Evolutionary conservation across 2,797 vertebrate species (phyloP).

Genomic region (Danio aesculapii): DNA sequence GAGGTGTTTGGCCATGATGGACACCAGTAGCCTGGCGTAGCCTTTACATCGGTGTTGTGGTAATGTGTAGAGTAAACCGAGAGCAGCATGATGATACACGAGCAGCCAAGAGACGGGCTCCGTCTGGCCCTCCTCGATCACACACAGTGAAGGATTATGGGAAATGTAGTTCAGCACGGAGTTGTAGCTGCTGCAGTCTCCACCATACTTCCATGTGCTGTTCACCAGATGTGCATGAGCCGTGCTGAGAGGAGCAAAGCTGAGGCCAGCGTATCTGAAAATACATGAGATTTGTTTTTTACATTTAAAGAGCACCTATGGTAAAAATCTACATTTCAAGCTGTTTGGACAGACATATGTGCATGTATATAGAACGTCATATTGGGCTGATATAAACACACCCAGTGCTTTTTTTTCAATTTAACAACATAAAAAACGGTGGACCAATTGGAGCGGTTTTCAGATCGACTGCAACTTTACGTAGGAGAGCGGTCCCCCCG

Average conservation of each 20-base stretch:
- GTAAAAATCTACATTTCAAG: too few relatives aligned
- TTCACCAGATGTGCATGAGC: constrained; percentile 54
- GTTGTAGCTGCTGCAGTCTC: constrained; percentile 25
- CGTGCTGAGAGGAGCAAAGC: neutral
- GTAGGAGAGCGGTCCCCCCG: too few relatives aligned
- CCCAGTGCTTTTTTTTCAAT: too few relatives aligned
- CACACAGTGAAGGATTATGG: constrained; percentile 54
- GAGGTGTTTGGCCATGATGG: constrained; percentile 29
- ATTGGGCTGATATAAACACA: too few relatives aligned
- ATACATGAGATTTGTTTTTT: too few relatives aligned
- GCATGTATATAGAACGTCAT: too few relatives aligned
- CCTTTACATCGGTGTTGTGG: constrained; percentile 49
- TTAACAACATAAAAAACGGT: too few relatives aligned
- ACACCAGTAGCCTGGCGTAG: constrained; percentile 49
- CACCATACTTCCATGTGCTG: constrained; percentile 52
- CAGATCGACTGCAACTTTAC: too few relatives aligned
- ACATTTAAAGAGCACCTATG: too few relatives aligned
- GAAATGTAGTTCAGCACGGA: constrained; percentile 53
- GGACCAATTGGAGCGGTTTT: too few relatives aligned
- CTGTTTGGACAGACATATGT: too few relatives aligned
- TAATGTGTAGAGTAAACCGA: constrained; percentile 61
- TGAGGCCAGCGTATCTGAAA: neutral
- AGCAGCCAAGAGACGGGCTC: constrained; percentile 57
- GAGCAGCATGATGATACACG: constrained; percentile 54
- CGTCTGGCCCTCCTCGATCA: constrained; percentile 20